Conservation (phyloP, 2,113 vertebrate species). For the Gallinago paraguaiae region DNA sequence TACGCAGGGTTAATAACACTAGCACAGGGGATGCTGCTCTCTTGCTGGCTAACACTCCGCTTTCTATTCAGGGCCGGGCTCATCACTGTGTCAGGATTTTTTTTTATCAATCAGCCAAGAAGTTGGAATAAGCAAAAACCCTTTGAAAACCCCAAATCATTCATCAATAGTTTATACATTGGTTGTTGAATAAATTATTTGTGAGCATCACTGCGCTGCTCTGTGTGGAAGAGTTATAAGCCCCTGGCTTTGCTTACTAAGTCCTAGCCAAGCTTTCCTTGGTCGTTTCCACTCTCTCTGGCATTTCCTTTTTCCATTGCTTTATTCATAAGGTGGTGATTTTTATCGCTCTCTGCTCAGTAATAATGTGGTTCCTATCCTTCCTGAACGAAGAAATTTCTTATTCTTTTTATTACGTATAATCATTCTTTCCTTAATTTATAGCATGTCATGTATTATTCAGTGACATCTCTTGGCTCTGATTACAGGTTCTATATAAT, state of each 20-base stretch:
- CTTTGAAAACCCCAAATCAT: not conserved
- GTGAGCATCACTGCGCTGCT: not conserved
- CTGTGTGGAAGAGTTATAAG: conserved; percentile 17
- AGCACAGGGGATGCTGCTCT: not conserved
- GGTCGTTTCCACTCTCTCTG: conserved; percentile 17
- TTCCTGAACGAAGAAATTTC: conserved; percentile 64
- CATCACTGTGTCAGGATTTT: not conserved
- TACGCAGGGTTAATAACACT: not conserved
- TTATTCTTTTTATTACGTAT: conserved; percentile 71
- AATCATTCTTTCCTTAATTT: conserved; percentile 70
- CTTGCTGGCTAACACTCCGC: not conserved
- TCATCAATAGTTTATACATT: conserved; percentile 5
- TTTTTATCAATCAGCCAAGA: not conserved
- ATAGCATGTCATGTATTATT: conserved; percentile 71
- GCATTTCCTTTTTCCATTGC: conserved; percentile 37
- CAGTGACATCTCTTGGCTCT: conserved; percentile 69
- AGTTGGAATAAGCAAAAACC: conserved; percentile 8
- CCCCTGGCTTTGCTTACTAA: conserved; percentile 43
- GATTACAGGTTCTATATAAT: conserved; percentile 70
- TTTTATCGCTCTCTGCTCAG: conserved; percentile 60
- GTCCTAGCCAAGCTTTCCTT: conserved; percentile 14
- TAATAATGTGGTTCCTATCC: conserved; percentile 62
- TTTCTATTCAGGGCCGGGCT: not conserved
- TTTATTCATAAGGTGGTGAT: conserved; percentile 70
- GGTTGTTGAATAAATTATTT: conserved; percentile 22